phyloP scores from a whole-genome alignment of 2,888 invertebrate genomes.

The Mylabris sibirica region DNA sequence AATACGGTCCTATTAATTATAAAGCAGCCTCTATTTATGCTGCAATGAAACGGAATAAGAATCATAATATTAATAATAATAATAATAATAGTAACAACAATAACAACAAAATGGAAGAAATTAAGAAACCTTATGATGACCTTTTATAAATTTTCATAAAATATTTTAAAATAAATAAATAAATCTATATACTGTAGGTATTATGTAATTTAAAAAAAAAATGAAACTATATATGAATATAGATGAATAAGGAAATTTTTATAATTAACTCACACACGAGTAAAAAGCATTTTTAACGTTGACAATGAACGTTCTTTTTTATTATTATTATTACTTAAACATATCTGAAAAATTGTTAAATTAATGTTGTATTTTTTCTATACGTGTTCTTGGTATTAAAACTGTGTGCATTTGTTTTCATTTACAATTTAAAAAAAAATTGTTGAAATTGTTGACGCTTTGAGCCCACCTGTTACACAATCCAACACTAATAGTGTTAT shows the following conservation, averaged over 20 bases:
- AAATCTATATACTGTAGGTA: constrained; percentile 4
- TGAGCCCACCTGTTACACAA: constrained; percentile 1
- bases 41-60: constrained; percentile 73
- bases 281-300: constrained; percentile 6
- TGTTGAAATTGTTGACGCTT: not conserved
- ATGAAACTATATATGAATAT: not conserved
- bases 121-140: constrained; percentile 53
- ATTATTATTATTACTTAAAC: not conserved
- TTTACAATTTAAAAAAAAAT: not conserved
- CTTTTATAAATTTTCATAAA: constrained; percentile 48
- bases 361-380: constrained; percentile 6
- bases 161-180: constrained; percentile 7
- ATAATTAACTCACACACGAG: not conserved
- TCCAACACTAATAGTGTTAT: not conserved
- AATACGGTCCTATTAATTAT: constrained; percentile 92
- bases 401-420: constrained; percentile 1
- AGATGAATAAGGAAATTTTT: not conserved
- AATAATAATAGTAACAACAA: constrained; percentile 29
- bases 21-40: constrained; percentile 87
- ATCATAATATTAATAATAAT: too few species aligned
- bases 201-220: not conserved
- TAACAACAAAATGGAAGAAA: constrained; percentile 53
- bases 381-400: not conserved
- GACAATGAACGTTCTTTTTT: not conserved
- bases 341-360: constrained; percentile 6